phyloP scores from a whole-genome alignment of 2,888 invertebrate species.

The Loripinus fragilis region DNA sequence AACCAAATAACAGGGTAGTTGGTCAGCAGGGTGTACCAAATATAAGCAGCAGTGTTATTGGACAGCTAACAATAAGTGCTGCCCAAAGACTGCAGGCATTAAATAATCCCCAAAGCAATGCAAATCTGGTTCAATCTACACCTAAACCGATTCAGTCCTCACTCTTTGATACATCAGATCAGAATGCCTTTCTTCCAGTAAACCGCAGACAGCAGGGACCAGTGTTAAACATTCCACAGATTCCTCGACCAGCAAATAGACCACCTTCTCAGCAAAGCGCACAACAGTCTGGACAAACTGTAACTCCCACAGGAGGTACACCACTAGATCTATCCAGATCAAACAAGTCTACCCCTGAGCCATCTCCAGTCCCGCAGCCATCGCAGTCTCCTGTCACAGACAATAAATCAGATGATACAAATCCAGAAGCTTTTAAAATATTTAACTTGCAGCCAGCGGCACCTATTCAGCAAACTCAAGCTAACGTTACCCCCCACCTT shows the following conservation, averaged over 20 bases:
- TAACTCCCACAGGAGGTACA: conserved; percentile 23
- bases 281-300: conserved; percentile 29
- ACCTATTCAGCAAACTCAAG: conserved; percentile 21
- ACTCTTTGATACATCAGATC: conserved; percentile 51
- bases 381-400: conserved; percentile 27
- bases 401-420: conserved; percentile 49
- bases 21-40: background rate
- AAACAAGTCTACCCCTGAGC: conserved; percentile 43
- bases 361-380: conserved; percentile 39
- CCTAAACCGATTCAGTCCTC: conserved; percentile 50
- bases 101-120: background rate
- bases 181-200: conserved; percentile 33
- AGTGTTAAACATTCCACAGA: conserved; percentile 66
- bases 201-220: conserved; percentile 37
- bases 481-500: conserved; percentile 29
- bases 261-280: conserved; percentile 11
- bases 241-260: conserved; percentile 38
- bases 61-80: background rate
- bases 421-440: conserved; percentile 75
- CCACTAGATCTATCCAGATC: conserved; percentile 58
- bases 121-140: conserved; percentile 10
- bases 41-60: background rate
- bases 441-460: conserved; percentile 71
- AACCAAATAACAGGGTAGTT: background rate
- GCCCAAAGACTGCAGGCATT: conserved; percentile 7